Base-by-base conservation (phyloP, 2,888 invertebrate species). In the Torymus texanus region DNA sequence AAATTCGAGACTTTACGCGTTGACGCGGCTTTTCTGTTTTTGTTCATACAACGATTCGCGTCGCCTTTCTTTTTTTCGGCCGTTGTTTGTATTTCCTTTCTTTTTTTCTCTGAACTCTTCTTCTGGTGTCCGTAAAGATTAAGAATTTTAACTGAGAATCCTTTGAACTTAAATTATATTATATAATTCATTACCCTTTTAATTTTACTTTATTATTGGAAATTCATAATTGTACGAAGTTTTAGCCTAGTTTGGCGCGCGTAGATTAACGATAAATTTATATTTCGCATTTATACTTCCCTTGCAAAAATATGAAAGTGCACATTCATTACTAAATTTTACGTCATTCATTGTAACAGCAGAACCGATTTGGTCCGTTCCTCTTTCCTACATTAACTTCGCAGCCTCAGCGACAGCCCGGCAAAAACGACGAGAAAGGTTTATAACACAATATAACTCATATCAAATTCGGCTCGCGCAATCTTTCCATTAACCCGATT, bases 401-500 rank as follows among this genome's bases (percentile, higher is more conserved):
- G 41, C 41, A 5, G 8, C 10, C 41, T 41, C 41, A 8, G 41
- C 41, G 41, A 41, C 41, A 41, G 41, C 5, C 41, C 8, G 8
- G 41, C 41, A 41, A 41, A 41, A 41, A 41, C 41, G 41, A 41
- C 41, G 41, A 41, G 41, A 41, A 41, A 41, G 41, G 41, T 41
- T 41, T 41, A 14, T 51, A 11, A 21, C 24, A 29, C 55, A 63
- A 56, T 62, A 50, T 70, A 68, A 76, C 50, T 70, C 24, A 24
- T 24, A 63, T 8, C 8, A 41, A 68, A 75, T 62, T 68, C 68
- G 55, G 21, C 61, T 16, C 56, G 53, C 41, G 41, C 62, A 55
- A 75, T 75, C 68, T 67, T 75, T 75, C 50, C 67, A 24, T 76
- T 70, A 61, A 62, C 75, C 75, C n/a, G 61, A 76, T 76, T 76